Conservation (phyloP, 2,113 vertebrate genomes). For the Dolichotis patagonum region DNA sequence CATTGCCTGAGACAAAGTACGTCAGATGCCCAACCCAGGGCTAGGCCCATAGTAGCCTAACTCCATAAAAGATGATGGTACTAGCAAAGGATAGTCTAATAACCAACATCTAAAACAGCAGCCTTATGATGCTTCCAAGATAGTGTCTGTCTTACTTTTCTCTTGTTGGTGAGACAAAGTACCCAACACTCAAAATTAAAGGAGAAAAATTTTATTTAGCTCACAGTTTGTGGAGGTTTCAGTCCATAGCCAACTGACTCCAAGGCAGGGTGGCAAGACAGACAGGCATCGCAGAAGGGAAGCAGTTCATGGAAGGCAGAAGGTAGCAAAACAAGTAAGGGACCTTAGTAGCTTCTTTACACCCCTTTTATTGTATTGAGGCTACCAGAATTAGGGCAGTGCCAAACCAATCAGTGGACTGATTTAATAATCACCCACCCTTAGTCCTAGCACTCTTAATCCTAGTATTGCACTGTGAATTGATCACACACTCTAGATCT, state of each 20-base stretch:
- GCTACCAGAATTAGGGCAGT: background rate
- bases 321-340: background rate
- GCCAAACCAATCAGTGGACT: background rate
- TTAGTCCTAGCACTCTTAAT: background rate
- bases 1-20: background rate
- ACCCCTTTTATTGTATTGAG: background rate
- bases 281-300: background rate
- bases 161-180: background rate
- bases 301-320: background rate
- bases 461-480: background rate
- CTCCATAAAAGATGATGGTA: background rate
- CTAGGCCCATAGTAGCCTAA: accelerated
- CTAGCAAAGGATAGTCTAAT: background rate
- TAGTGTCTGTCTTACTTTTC: background rate
- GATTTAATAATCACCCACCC: background rate
- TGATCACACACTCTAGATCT: background rate
- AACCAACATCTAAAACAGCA: background rate
- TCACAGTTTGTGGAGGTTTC: background rate
- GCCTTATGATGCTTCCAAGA: background rate
- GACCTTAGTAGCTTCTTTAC: background rate
- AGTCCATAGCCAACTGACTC: background rate
- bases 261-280: background rate
- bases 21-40: background rate
- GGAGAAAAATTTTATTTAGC: background rate
- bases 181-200: background rate